Evolutionary conservation across 2,113 vertebrate genomes (phyloP).

Genomic region (Notarius quadriscutis): DNA sequence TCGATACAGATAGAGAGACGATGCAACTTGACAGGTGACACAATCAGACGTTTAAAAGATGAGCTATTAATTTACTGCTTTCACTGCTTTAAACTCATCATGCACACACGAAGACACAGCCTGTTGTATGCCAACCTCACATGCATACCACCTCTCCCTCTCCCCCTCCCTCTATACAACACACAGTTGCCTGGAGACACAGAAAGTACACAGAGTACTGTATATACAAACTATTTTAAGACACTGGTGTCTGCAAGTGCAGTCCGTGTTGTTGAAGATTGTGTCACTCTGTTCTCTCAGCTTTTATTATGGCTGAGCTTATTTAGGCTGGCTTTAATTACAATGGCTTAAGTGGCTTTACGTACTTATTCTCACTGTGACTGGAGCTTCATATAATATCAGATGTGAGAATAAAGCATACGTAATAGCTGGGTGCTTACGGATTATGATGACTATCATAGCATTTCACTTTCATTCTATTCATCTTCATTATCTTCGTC

Average conservation of each 20-base stretch:
- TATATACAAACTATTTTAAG: conserved; percentile 51
- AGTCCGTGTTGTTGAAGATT: conserved; percentile 42
- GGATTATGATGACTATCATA: neutral
- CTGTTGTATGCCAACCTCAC: neutral
- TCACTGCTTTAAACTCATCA: conserved; percentile 2
- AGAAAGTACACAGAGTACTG: conserved; percentile 42
- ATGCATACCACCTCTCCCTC: conserved; percentile 2
- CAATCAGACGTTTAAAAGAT: neutral
- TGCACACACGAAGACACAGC: neutral
- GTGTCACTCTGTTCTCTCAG: conserved; percentile 29
- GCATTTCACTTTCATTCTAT: neutral
- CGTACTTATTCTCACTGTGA: conserved; percentile 24
- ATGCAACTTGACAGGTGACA: conserved; percentile 5
- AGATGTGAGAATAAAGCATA: neutral
- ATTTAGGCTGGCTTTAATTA: conserved; percentile 47
- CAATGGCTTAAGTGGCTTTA: conserved; percentile 18
- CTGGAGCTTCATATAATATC: neutral
- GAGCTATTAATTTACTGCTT: conserved; percentile 6
- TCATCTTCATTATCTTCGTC: neutral
- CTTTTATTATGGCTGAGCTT: conserved; percentile 31
- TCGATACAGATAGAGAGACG: neutral
- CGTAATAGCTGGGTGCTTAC: neutral
- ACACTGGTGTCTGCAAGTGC: conserved; percentile 11
- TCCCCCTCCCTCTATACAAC: neutral
- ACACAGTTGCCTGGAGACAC: conserved; percentile 47